These are phyloP conservation scores for Brachypterus glaber DNA, from an alignment of 2,888 invertebrate genomes.

Conservation along the genomic window DNA sequence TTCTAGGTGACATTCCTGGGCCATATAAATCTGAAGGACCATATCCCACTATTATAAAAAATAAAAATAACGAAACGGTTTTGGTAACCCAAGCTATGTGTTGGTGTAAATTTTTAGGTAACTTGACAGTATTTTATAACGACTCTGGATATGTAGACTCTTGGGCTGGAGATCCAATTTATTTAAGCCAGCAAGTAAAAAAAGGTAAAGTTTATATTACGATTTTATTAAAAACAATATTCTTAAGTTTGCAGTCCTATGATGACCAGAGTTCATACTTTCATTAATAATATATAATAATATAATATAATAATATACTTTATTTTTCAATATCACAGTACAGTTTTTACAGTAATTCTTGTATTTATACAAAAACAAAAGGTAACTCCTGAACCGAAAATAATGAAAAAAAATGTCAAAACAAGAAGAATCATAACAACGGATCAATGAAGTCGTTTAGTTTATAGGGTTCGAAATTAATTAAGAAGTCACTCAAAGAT, in stretches of 20 bases:
- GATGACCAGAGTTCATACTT: no score
- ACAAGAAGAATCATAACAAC: no score
- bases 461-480: no score
- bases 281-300: no score
- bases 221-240: not conserved
- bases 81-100: constrained; percentile 64
- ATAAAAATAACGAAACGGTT: constrained; percentile 44
- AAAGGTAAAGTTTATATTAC: constrained; percentile 18
- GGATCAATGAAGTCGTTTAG: no score
- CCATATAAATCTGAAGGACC: constrained; percentile 49
- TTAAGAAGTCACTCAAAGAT: no score
- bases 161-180: constrained; percentile 64
- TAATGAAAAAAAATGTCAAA: no score
- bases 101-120: constrained; percentile 68
- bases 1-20: constrained; percentile 36
- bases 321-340: no score
- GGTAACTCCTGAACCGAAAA: no score
- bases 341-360: no score
- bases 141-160: constrained; percentile 51
- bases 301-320: not conserved
- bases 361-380: no score
- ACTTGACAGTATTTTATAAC: constrained; percentile 63
- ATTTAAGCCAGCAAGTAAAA: constrained; percentile 26
- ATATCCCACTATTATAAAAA: constrained; percentile 62
- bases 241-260: no score